Conservation (phyloP, 1,140 invertebrate species). For the Camponotus vicinus region DNA sequence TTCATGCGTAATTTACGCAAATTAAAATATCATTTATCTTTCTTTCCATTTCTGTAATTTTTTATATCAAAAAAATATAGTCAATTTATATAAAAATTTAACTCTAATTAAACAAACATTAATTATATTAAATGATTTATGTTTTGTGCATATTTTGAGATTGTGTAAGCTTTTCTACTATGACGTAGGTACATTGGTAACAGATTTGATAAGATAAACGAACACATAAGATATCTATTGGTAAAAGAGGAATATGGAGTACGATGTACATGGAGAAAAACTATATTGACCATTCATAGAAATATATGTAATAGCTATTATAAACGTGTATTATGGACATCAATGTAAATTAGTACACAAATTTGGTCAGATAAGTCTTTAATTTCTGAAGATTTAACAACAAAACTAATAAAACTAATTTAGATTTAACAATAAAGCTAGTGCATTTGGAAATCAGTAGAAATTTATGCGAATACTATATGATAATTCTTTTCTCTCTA, state of each 20-base stretch:
- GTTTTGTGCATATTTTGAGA: background rate
- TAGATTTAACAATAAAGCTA: background rate
- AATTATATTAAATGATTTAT: background rate
- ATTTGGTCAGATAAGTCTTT: background rate
- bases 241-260: background rate
- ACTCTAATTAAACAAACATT: too few species aligned
- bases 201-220: conserved; percentile 34
- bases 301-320: conserved; percentile 5
- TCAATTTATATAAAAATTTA: too few species aligned
- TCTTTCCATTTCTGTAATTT: too few species aligned
- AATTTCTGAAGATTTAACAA: background rate
- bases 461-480: background rate
- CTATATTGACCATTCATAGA: background rate
- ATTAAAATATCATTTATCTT: too few species aligned
- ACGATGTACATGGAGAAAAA: background rate
- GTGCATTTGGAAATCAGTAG: background rate
- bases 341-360: conserved; percentile 19
- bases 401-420: background rate
- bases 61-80: too few species aligned
- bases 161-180: background rate
- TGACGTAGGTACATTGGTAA: conserved; percentile 17
- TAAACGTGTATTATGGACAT: background rate
- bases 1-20: background rate
- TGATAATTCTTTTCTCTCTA: background rate
- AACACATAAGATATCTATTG: conserved; percentile 12